Base-by-base conservation (phyloP, 2,113 vertebrate genomes). In the Mormyrus iriodes region DNA sequence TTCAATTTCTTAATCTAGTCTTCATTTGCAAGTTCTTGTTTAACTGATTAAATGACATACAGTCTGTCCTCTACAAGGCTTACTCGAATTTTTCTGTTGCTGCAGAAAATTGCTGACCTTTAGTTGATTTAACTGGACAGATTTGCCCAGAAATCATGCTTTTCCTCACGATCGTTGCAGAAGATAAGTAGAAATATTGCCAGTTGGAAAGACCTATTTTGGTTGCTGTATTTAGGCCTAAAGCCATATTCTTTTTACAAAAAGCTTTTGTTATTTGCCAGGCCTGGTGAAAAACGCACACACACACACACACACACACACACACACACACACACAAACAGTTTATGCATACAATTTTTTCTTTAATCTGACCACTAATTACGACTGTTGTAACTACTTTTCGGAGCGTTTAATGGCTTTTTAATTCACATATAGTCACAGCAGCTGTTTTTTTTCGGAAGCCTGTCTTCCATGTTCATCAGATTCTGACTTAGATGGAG, bases 251-350 rank as follows among this genome's bases (percentile, higher is more conserved):
- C 48, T 31, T 31, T 86, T 55, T 27, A n/a, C 44, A 51, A 85
- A 85, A 27, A 85, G 48, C 44, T 51, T 51, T 85, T 53, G n/a
- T 86, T 27, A 86, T 86, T 86, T 86, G 51, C 49, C 51, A 85
- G 83, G 83, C 48, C 24, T 27, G 83, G 44, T 69, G 61, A n/a
- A 69, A 31, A 69, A 53, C 52, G 5, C 17, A 53, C 4, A 53
- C 52, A 53, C 52, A 1, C 52, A 19, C 17, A 3, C 2, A 19
- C 44, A 46, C 44, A 46, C 0, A 0, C 52, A 53, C 52, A 2
- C 21, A 58, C 55, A 46, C 44, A 46, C 2, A 4, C 44, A 46
- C 44, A 58, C 24, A 61, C 24, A n/a, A 21, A n/a, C 24, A 24
- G 21, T 61, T 61, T 31, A 69, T 31, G 31, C n/a, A 69, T 69